Conservation (phyloP, 2,888 invertebrate species). For the Strigamia maritima region DNA sequence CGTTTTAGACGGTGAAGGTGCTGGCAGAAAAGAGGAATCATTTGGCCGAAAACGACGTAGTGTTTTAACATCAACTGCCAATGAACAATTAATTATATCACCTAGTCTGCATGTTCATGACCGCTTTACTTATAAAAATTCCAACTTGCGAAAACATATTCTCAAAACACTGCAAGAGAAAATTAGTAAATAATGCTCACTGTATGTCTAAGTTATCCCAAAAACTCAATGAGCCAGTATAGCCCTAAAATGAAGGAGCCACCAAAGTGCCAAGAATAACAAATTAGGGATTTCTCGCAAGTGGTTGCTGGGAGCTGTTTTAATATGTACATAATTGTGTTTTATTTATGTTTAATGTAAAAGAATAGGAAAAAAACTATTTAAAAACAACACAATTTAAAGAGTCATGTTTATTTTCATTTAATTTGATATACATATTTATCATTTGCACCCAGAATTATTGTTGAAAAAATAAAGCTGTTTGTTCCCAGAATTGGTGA, state of each 20-base stretch:
- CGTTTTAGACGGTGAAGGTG: conserved; percentile 75
- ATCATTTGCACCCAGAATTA: conserved; percentile 11
- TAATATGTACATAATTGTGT: neutral
- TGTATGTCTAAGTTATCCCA: no score
- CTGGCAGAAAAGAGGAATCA: conserved; percentile 75
- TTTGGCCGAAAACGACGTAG: conserved; percentile 73
- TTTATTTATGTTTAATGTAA: neutral
- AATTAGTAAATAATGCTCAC: no score
- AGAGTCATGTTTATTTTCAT: conserved; percentile 18
- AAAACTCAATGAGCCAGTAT: no score
- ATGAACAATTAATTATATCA: conserved; percentile 41
- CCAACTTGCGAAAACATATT: no score
- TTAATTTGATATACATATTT: conserved; percentile 6
- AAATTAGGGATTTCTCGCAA: no score
- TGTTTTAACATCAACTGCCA: neutral
- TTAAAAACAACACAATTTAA: neutral
- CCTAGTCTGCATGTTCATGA: neutral
- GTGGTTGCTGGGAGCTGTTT: neutral
- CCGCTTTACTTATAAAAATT: no score
- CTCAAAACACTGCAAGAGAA: no score
- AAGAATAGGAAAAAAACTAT: neutral
- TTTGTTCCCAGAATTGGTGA: neutral
- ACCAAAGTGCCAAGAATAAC: no score
- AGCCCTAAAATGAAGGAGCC: no score
- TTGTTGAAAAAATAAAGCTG: neutral